A percentile compares a stretch with the other conserved stretches of the same genome.
These are phyloP conservation scores for Sanderia malayensis DNA, from an alignment of 30 jellyfish, hydroid and myxozoan species.

Conservation along the genomic window DNA sequence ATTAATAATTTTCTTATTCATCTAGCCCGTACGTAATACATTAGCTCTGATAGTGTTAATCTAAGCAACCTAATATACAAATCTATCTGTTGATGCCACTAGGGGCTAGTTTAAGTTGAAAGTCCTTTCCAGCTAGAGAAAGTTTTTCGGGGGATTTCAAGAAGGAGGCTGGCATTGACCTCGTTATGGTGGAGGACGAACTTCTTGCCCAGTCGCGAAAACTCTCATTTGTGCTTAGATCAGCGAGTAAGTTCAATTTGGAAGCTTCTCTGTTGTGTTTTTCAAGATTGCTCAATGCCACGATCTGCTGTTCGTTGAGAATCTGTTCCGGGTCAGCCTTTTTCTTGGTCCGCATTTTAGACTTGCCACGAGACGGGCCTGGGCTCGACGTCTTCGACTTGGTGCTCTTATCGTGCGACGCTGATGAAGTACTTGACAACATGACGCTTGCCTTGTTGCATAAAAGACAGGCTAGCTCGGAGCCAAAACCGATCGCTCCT, in stretches of 20 bases:
- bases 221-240: constrained; percentile 21
- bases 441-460: constrained; percentile 70
- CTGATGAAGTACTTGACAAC: constrained; percentile 11
- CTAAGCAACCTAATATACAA: too few relatives aligned
- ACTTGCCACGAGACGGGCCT: constrained; percentile 11
- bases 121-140: constrained; percentile 66
- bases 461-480: constrained; percentile 67
- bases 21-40: too few relatives aligned
- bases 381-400: neutral
- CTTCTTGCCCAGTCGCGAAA: constrained; percentile 7
- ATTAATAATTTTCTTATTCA: too few relatives aligned
- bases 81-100: constrained; percentile 7
- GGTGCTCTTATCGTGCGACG: neutral
- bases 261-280: constrained; percentile 55
- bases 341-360: constrained; percentile 15
- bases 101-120: constrained; percentile 56
- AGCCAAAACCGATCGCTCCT: constrained; percentile 91
- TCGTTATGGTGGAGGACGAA: constrained; percentile 2
- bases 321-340: constrained; percentile 22
- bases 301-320: constrained; percentile 50
- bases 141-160: constrained; percentile 17
- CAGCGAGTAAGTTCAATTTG: constrained; percentile 21
- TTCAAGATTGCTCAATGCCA: constrained; percentile 46
- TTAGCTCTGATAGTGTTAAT: too few relatives aligned
- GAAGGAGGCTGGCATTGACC: constrained; percentile 11